phyloP scores from a whole-genome alignment of 1,140 invertebrate genomes.

The Musca domestica region DNA sequence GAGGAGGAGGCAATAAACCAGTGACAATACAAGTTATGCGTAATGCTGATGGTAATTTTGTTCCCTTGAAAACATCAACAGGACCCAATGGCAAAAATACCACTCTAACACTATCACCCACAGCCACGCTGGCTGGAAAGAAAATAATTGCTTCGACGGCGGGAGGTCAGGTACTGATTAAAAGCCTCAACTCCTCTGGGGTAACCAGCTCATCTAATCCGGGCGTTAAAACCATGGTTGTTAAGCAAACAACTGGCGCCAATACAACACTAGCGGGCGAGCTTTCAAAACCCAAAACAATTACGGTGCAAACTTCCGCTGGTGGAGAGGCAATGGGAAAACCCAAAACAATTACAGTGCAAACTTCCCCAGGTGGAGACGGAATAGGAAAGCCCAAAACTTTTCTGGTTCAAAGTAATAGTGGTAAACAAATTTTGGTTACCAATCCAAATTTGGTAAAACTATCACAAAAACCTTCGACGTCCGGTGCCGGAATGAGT shows the following conservation, averaged over 20 bases:
- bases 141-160: background rate
- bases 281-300: slow-evolving; percentile 6
- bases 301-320: slow-evolving; percentile 11
- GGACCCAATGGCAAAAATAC: slow-evolving; percentile 5
- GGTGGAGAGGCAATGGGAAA: slow-evolving; percentile 4
- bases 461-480: slow-evolving; percentile 38
- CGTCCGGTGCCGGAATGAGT: background rate
- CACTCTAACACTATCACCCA: slow-evolving; percentile 2
- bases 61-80: slow-evolving; percentile 31
- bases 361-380: background rate
- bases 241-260: too few species aligned
- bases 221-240: too few species aligned
- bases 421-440: slow-evolving; percentile 44
- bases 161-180: background rate
- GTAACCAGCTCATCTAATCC: too few species aligned
- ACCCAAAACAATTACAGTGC: slow-evolving; percentile 8
- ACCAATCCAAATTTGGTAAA: slow-evolving; percentile 44
- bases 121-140: background rate
- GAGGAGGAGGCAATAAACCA: slow-evolving; percentile 21
- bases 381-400: slow-evolving; percentile 3
- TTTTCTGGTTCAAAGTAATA: slow-evolving; percentile 34
- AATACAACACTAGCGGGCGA: background rate
- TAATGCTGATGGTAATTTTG: slow-evolving; percentile 40
- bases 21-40: slow-evolving; percentile 41
- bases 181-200: background rate